Percentiles rank a stretch among this genome's conserved stretches.
These are phyloP conservation scores for Montifringilla adamsi DNA, from an alignment of 2,113 vertebrate genomes.

Conservation along the genomic window DNA sequence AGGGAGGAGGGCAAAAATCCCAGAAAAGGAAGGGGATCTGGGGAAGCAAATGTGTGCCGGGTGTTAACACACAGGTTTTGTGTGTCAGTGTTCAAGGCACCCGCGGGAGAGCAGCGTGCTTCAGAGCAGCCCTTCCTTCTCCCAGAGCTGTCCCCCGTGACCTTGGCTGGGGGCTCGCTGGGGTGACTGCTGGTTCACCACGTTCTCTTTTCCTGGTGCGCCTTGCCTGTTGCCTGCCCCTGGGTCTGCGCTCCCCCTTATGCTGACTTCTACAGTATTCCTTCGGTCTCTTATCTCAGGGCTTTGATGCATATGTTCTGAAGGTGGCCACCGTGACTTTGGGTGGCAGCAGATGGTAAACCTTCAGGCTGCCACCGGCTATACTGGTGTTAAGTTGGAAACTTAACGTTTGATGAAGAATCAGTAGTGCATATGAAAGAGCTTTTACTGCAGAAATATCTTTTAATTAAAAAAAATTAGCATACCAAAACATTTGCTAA, in stretches of 20 bases:
- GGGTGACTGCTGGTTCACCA: slow-evolving; percentile 45
- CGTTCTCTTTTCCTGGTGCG: slow-evolving; percentile 69
- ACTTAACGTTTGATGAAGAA: slow-evolving; percentile 85
- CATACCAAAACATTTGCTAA: slow-evolving; percentile 79
- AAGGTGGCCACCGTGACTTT: slow-evolving; percentile 85
- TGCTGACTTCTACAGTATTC: slow-evolving; percentile 80
- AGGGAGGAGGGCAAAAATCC: fast-evolving
- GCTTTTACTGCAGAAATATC: slow-evolving; percentile 77
- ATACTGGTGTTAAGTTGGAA: slow-evolving; percentile 83
- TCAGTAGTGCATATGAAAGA: slow-evolving; percentile 87
- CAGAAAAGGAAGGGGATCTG: not conserved
- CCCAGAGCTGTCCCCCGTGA: slow-evolving; percentile 43
- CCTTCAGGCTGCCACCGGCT: slow-evolving; percentile 87
- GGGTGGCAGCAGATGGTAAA: slow-evolving; percentile 87
- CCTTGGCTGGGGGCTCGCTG: slow-evolving; percentile 66
- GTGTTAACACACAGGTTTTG: not conserved
- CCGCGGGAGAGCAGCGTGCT: not conserved
- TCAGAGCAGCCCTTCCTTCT: slow-evolving; percentile 17
- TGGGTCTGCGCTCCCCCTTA: slow-evolving; percentile 73
- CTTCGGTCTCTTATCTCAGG: slow-evolving; percentile 80
- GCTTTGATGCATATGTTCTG: slow-evolving; percentile 88
- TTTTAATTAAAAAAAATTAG: slow-evolving; percentile 85
- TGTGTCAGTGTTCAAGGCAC: not conserved
- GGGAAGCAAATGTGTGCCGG: not conserved
- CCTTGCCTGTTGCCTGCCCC: slow-evolving; percentile 77